Evolutionary conservation across 2,888 invertebrate genomes (phyloP), one percentile per base, ranked within the genome.

Genomic region (Brachyopa scutellaris): DNA sequence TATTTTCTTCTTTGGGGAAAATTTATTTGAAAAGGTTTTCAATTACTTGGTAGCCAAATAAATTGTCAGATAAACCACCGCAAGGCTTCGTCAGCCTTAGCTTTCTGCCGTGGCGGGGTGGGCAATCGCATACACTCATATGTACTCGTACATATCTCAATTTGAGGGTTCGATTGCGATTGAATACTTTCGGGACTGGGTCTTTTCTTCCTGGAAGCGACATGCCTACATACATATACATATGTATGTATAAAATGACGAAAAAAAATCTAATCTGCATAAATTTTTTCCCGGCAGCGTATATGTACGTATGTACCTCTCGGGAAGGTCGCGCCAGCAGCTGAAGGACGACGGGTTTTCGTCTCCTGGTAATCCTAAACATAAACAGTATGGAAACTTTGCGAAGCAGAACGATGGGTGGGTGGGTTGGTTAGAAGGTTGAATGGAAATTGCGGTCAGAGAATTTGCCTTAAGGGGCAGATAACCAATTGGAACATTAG

Each of bases 401-500:
- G 19, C 21, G 26, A 3, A 26, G 26, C 26, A 26, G 26, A 38
- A 29, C 2, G 2, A 40, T 8, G 5, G 33, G 23, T 42, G 38
- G 51, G 40, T 6, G 15, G 13, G 23, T 40, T 59, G 29, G 55
- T 11, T 31, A 31, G 13, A 9, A 40, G 45, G 36, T 21, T 47
- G 67, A 21, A 38, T 31, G 45, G 31, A 47, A 47, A 61, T 76
- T 70, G 67, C 40, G 77, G 77, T 78, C 77, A 64, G 77, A 62
- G 59, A 47, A 47, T 51, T 62, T 53, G 55, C 62, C n/a, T 57
- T 47, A 26, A 9, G 51, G 38, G 55, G n/a, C 17, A 62, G 51
- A 70, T 57, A 70, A 64, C 55, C 69, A 62, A 77, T 77, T 77
- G 77, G 62, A 55, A 55, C 61, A 59, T 67, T 67, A 49, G 62